These are phyloP conservation scores for Myiotriccus ornatus DNA, from an alignment of 2,797 vertebrate genomes.

Conservation along the genomic window DNA sequence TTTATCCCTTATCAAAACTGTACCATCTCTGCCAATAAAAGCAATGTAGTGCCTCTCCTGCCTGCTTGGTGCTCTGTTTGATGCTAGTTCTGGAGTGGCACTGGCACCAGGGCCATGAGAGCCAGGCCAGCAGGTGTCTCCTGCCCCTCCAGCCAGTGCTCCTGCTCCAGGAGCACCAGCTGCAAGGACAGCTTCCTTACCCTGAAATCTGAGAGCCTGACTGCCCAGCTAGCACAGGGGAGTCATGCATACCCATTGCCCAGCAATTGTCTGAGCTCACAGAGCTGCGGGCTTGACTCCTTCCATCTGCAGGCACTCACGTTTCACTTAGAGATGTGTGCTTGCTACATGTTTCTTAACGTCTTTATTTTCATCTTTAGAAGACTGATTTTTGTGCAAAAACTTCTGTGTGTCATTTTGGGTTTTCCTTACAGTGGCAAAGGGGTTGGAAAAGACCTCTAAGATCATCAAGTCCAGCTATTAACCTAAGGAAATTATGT, in stretches of 20 bases:
- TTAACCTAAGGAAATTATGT: background rate
- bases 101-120: background rate
- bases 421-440: background rate
- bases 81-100: background rate
- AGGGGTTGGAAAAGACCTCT: background rate
- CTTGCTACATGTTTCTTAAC: accelerated
- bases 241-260: accelerated
- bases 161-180: background rate
- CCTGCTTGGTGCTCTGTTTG: background rate
- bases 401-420: background rate
- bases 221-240: background rate
- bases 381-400: background rate
- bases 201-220: background rate
- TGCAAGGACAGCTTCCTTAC: background rate
- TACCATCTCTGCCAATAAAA: background rate
- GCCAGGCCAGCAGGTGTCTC: background rate
- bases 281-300: accelerated
- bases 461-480: background rate
- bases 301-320: background rate
- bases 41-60: background rate
- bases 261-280: background rate
- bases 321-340: background rate
- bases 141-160: background rate
- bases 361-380: background rate
- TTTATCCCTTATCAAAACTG: background rate